Conservation (phyloP, 2,888 invertebrate species). For the Temnothorax unifasciatus region DNA sequence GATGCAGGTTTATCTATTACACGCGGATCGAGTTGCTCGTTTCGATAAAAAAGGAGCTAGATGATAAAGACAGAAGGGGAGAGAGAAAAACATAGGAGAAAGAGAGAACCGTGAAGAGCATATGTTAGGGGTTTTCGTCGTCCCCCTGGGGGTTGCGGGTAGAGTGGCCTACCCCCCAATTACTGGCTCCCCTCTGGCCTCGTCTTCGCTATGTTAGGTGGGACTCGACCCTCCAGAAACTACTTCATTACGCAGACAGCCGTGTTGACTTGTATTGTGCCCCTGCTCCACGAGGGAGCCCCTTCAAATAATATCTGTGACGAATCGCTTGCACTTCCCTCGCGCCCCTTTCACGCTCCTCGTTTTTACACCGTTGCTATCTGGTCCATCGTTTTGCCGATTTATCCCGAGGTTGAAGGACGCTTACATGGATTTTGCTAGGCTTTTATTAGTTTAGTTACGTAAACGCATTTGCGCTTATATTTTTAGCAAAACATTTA, state of each 20-base stretch:
- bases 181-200: slow-evolving; percentile 82
- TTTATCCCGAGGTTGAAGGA: background rate
- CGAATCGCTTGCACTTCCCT: slow-evolving; percentile 84
- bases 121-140: slow-evolving; percentile 83
- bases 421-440: slow-evolving; percentile 8
- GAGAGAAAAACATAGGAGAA: slow-evolving; percentile 8
- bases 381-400: slow-evolving; percentile 34
- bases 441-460: background rate
- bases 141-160: slow-evolving; percentile 81
- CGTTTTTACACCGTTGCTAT: slow-evolving; percentile 60
- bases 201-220: slow-evolving; percentile 73
- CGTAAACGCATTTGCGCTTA: background rate
- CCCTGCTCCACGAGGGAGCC: slow-evolving; percentile 74
- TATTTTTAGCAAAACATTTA: background rate
- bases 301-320: slow-evolving; percentile 86
- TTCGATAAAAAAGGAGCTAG: slow-evolving; percentile 14
- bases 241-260: slow-evolving; percentile 87
- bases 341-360: slow-evolving; percentile 47
- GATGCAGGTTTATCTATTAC: slow-evolving; percentile 84
- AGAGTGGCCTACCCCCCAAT: slow-evolving; percentile 85
- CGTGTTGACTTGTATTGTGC: slow-evolving; percentile 86
- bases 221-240: slow-evolving; percentile 82
- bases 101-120: slow-evolving; percentile 77
- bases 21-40: slow-evolving; percentile 77
- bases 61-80: slow-evolving; percentile 3